Percentiles rank a stretch among this genome's conserved stretches.
These are phyloP conservation scores for Ormyrus rosae DNA, from an alignment of 2,888 invertebrate species.

Conservation along the genomic window DNA sequence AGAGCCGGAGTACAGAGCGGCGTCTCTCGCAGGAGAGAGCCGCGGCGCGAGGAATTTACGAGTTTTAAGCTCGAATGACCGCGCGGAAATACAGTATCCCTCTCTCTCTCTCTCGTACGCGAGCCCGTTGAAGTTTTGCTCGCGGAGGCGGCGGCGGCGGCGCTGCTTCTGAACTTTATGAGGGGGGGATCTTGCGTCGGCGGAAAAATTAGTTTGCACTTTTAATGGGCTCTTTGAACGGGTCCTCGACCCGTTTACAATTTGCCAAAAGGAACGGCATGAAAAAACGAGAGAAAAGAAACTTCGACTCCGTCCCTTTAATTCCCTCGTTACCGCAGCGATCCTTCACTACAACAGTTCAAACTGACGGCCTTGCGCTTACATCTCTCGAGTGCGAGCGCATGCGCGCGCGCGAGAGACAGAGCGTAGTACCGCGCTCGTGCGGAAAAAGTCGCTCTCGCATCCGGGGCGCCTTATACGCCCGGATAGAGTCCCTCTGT, in stretches of 20 bases:
- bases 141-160: too few relatives aligned
- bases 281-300: too few relatives aligned
- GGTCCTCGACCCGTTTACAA: too few relatives aligned
- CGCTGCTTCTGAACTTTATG: too few relatives aligned
- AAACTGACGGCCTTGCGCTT: not conserved
- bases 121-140: constrained; percentile 11
- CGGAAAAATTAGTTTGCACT: too few relatives aligned
- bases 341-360: too few relatives aligned
- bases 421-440: not conserved
- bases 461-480: constrained; percentile 51
- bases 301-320: too few relatives aligned
- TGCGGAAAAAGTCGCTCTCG: constrained; percentile 48
- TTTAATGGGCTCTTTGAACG: too few relatives aligned
- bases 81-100: not conserved
- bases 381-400: not conserved
- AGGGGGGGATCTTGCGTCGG: too few relatives aligned
- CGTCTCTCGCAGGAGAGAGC: not conserved
- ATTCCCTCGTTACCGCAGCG: too few relatives aligned
- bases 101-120: not conserved
- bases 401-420: not conserved
- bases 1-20: not conserved
- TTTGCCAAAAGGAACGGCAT: too few relatives aligned
- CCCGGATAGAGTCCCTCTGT: constrained; percentile 25
- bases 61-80: constrained; percentile 34
- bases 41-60: constrained; percentile 27